These are phyloP conservation scores for Habropoda laboriosa DNA, from an alignment of 1,140 invertebrate species.

Conservation along the genomic window DNA sequence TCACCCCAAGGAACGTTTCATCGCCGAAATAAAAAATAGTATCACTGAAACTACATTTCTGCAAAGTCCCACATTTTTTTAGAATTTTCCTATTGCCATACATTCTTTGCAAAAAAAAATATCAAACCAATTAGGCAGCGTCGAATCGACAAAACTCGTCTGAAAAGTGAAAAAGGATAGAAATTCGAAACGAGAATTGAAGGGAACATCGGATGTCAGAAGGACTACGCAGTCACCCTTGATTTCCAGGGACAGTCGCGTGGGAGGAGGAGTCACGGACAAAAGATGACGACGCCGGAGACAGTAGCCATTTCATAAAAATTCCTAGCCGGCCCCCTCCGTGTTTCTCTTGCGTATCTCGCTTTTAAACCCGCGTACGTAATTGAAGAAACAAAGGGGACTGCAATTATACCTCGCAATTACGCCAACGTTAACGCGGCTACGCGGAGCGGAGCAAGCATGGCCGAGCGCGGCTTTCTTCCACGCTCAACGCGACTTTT, in stretches of 20 bases:
- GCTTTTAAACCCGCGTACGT: slow-evolving; percentile 72
- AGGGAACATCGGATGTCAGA: too few relatives aligned
- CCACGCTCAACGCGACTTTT: slow-evolving; percentile 59
- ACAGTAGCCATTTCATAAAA: slow-evolving; percentile 71
- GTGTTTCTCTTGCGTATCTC: slow-evolving; percentile 22
- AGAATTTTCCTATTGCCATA: too few relatives aligned
- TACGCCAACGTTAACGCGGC: slow-evolving; percentile 50
- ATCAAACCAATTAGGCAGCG: too few relatives aligned
- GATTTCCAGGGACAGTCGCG: neutral
- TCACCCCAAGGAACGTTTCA: too few relatives aligned
- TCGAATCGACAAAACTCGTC: too few relatives aligned
- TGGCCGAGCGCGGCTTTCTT: slow-evolving; percentile 49
- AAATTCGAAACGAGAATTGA: neutral
- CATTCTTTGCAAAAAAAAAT: too few relatives aligned
- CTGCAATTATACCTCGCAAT: slow-evolving; percentile 74
- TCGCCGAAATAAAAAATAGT: too few relatives aligned
- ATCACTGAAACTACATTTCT: too few relatives aligned
- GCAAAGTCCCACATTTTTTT: too few relatives aligned
- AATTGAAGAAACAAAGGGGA: slow-evolving; percentile 79
- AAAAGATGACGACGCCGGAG: slow-evolving; percentile 12
- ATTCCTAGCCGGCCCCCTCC: slow-evolving; percentile 54
- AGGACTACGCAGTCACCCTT: neutral
- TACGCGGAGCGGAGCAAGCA: slow-evolving; percentile 51
- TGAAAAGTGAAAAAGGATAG: neutral
- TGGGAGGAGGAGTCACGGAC: neutral